Conservation (phyloP, 2,113 vertebrate genomes). For the Aphelocoma coerulescens region DNA sequence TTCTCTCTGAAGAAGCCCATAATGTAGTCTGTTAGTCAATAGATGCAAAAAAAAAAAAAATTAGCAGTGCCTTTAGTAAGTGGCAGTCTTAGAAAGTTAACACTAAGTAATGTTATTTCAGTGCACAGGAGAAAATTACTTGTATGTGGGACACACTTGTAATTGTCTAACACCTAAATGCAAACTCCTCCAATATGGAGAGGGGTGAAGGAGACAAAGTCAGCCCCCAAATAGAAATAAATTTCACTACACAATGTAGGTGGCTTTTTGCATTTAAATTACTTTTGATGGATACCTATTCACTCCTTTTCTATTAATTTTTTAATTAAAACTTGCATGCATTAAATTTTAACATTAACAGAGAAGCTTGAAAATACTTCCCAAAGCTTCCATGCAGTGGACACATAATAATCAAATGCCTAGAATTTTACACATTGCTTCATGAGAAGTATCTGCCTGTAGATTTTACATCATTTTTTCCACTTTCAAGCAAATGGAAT, state of each 20-base stretch:
- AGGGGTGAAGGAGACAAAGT: not conserved
- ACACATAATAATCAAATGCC: not conserved
- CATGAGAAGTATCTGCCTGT: not conserved
- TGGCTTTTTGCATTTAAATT: not conserved
- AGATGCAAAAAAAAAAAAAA: not conserved
- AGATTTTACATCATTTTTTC: not conserved
- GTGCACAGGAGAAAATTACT: not conserved
- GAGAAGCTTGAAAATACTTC: not conserved
- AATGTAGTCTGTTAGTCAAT: not conserved
- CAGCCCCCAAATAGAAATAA: not conserved
- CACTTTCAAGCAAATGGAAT: not conserved
- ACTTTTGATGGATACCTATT: not conserved
- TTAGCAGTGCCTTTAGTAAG: not conserved
- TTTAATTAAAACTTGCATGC: not conserved
- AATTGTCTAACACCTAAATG: not conserved
- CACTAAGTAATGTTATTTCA: not conserved
- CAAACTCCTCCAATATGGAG: not conserved
- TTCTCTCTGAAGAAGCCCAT: not conserved
- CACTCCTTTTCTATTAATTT: not conserved
- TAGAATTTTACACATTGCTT: not conserved
- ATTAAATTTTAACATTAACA: not conserved
- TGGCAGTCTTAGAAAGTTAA: not conserved
- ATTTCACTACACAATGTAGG: not conserved
- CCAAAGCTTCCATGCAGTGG: not conserved
- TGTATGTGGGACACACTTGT: not conserved